Evolutionary conservation across 2,797 vertebrate genomes (phyloP).

Genomic region (Apogon talboti): DNA sequence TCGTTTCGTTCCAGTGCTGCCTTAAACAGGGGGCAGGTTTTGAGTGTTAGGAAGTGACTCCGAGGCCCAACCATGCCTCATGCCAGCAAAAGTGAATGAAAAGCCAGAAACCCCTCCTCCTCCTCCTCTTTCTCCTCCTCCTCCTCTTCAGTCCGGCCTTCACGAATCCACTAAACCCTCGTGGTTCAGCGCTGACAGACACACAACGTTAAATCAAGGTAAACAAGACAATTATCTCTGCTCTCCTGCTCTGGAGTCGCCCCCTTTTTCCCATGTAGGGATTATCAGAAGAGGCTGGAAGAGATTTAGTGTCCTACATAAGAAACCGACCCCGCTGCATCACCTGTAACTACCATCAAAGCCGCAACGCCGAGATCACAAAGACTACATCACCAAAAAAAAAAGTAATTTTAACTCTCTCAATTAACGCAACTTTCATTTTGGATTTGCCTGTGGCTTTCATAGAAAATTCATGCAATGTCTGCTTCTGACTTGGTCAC

Average conservation of each 20-base stretch:
- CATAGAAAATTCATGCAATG: conserved; percentile 54
- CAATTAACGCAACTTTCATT: conserved; percentile 73
- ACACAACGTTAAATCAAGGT: conserved; percentile 51
- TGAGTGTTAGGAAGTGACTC: conserved; percentile 44
- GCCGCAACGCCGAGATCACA: conserved; percentile 51
- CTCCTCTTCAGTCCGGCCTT: conserved; percentile 49
- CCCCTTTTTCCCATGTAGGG: not conserved
- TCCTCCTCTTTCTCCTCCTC: conserved; percentile 34
- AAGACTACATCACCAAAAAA: conserved; percentile 60
- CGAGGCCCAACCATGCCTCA: conserved; percentile 41
- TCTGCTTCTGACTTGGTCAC: conserved; percentile 35
- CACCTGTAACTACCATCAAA: conserved; percentile 50
- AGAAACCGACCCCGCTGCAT: conserved; percentile 11
- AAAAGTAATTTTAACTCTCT: conserved; percentile 73
- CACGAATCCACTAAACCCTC: conserved; percentile 47
- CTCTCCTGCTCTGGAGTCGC: conserved; percentile 3
- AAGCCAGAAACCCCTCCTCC: conserved; percentile 43
- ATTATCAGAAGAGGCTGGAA: conserved; percentile 20
- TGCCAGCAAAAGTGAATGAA: conserved; percentile 62
- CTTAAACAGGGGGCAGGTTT: conserved; percentile 43
- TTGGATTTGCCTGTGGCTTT: conserved; percentile 66
- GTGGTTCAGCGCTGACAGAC: conserved; percentile 38
- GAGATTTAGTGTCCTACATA: conserved; percentile 35
- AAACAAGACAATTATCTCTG: conserved; percentile 58
- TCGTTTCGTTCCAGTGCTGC: not conserved